Conservation (phyloP, 2,113 vertebrate species). For the Diadophis punctatus region DNA sequence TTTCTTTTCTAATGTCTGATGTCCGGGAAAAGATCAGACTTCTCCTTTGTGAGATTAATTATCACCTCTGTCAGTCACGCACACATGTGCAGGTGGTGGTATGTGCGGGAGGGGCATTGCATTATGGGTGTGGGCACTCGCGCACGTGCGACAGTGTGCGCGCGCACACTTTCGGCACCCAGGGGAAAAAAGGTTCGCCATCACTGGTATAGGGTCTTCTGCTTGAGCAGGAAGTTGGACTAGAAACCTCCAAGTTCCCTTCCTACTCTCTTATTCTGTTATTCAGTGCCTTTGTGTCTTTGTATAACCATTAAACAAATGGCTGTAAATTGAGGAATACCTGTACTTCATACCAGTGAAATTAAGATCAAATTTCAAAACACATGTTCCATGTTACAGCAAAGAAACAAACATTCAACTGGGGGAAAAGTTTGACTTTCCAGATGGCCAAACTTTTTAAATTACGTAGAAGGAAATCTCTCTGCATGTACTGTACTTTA, state of each 20-base stretch:
- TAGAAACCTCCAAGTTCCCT: not conserved
- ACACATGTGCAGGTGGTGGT: too few species aligned
- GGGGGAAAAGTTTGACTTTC: not conserved
- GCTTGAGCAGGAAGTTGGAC: not conserved
- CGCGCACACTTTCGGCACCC: too few species aligned
- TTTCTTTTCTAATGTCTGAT: too few species aligned
- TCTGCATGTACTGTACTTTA: not conserved
- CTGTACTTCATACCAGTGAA: not conserved
- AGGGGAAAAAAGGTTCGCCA: too few species aligned
- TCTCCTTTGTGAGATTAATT: too few species aligned
- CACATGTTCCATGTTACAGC: not conserved
- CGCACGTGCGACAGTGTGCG: too few species aligned
- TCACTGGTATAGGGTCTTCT: not conserved
- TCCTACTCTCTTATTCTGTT: not conserved
- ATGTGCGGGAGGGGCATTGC: too few species aligned
- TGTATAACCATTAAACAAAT: not conserved
- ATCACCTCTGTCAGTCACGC: too few species aligned
- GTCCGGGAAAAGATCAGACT: too few species aligned
- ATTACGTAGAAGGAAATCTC: not conserved
- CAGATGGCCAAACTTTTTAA: not conserved
- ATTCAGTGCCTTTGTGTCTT: not conserved
- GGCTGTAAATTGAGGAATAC: not conserved
- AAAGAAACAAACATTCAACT: not conserved
- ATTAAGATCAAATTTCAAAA: not conserved
- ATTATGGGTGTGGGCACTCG: too few species aligned